These are phyloP conservation scores for Phyto melanocephala DNA, from an alignment of 2,888 invertebrate genomes.

Conservation along the genomic window DNA sequence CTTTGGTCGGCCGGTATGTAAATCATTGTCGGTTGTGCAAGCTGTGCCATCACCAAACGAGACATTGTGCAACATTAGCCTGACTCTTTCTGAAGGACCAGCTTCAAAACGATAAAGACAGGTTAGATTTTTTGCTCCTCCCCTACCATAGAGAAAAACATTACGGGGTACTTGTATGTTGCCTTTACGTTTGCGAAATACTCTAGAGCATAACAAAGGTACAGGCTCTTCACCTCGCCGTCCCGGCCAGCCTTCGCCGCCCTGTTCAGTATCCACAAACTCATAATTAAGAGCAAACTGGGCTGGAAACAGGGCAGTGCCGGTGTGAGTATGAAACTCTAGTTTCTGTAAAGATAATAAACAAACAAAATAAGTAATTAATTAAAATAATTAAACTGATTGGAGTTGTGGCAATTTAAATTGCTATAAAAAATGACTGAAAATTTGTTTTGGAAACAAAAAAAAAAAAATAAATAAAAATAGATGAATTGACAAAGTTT, in stretches of 20 bases:
- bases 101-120: constrained; percentile 89
- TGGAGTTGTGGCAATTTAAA: too few relatives aligned
- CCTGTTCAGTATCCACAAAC: constrained; percentile 89
- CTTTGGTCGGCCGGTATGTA: constrained; percentile 85
- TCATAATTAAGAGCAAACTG: constrained; percentile 88
- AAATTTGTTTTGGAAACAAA: too few relatives aligned
- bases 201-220: constrained; percentile 81
- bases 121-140: constrained; percentile 87
- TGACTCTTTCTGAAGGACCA: constrained; percentile 83
- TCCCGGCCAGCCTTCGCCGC: constrained; percentile 83
- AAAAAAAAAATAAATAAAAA: too few relatives aligned
- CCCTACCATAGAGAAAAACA: constrained; percentile 90
- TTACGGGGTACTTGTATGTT: constrained; percentile 85
- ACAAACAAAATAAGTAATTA: too few relatives aligned
- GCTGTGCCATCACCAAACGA: constrained; percentile 84
- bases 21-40: constrained; percentile 86
- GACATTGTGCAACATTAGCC: constrained; percentile 84
- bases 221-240: constrained; percentile 79
- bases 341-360: constrained; percentile 75
- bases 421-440: too few relatives aligned
- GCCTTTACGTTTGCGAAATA: constrained; percentile 84
- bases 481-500: too few relatives aligned
- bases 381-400: too few relatives aligned
- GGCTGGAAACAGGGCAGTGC: constrained; percentile 89
- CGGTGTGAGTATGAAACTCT: constrained; percentile 83